These are phyloP conservation scores for Mycetomoellerius zeteki DNA, from an alignment of 1,140 invertebrate genomes.

Conservation along the genomic window DNA sequence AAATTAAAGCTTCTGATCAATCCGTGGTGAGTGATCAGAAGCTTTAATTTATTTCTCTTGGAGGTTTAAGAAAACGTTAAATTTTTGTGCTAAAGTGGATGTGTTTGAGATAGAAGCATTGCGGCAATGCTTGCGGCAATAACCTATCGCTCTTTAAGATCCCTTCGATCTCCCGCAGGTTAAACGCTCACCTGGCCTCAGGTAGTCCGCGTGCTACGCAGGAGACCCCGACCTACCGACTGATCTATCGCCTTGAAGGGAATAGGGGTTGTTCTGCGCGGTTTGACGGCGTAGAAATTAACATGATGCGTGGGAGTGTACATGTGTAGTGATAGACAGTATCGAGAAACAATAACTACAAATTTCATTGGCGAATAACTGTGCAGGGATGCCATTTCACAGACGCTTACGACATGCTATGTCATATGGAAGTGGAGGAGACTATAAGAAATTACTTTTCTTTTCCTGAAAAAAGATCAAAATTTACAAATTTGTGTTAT, in stretches of 20 bases:
- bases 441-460: too few relatives aligned
- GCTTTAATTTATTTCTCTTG: background rate
- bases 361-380: slow-evolving; percentile 13
- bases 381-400: background rate
- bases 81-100: background rate
- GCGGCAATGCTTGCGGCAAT: background rate
- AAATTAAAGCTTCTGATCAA: too few relatives aligned
- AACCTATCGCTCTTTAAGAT: slow-evolving; percentile 65
- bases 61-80: background rate
- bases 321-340: slow-evolving; percentile 22
- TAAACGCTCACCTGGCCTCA: slow-evolving; percentile 57
- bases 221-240: slow-evolving; percentile 35
- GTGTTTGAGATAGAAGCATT: background rate
- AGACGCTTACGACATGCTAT: too few relatives aligned
- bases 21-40: too few relatives aligned
- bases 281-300: slow-evolving; percentile 29
- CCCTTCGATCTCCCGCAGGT: slow-evolving; percentile 50
- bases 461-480: too few relatives aligned
- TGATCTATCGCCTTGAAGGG: slow-evolving; percentile 65
- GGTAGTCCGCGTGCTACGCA: slow-evolving; percentile 63
- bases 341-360: background rate
- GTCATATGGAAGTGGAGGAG: too few relatives aligned
- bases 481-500: background rate
- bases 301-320: slow-evolving; percentile 36
- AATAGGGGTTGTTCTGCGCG: slow-evolving; percentile 27